Evolutionary conservation across 2,888 invertebrate species (phyloP), one percentile per base, ranked within the genome.

Genomic region (Calameuta idolon): DNA sequence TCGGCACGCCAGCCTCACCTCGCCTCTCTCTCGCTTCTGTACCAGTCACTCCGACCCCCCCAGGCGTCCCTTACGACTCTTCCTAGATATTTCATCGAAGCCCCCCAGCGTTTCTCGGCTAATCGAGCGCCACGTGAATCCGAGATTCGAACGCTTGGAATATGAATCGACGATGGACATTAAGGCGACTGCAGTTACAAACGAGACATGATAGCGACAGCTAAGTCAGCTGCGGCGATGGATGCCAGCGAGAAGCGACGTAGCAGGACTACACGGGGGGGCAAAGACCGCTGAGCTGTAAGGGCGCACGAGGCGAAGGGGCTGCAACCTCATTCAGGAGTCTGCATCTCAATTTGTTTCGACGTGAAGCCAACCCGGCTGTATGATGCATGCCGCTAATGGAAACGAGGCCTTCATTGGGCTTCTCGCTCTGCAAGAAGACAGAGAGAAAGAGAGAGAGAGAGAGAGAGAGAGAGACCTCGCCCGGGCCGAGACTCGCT

Each of bases 381-480:
- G 78, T 82, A 85, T 81, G 85, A 85, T 85, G 83, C 84, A 84
- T 81, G 82, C 80, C 79, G 82, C 83, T 85, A 85, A 85, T 85
- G 85, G 84, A 85, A 85, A 85, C 84, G 84, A 84, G 85, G 82
- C 83, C 79, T 81, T 77, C 68, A 55, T 23, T 34, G 33, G 34
- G 33, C 12, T 74, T 68, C 76, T 69, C 33, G 37, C 69, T 40
- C 79, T 75, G 77, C 79, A 77, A 76, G 81, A 80, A 81, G 81
- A 81, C 77, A 77, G 76, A 78, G 79, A 77, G 69, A 35, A 3
- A 33, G 33, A 33, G 33, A 33, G 33, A 33, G 33, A 33, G 2
- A 33, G 33, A 33, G 33, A 33, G 33, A 33, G 33, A 33, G 33
- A 33, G 33, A 33, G 33, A 33, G 33, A 33, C 33, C 78, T 75